Evolutionary conservation across 2,797 vertebrate genomes (phyloP), one percentile per base, ranked within the genome.

Genomic region (Neopelma chrysocephalum): DNA sequence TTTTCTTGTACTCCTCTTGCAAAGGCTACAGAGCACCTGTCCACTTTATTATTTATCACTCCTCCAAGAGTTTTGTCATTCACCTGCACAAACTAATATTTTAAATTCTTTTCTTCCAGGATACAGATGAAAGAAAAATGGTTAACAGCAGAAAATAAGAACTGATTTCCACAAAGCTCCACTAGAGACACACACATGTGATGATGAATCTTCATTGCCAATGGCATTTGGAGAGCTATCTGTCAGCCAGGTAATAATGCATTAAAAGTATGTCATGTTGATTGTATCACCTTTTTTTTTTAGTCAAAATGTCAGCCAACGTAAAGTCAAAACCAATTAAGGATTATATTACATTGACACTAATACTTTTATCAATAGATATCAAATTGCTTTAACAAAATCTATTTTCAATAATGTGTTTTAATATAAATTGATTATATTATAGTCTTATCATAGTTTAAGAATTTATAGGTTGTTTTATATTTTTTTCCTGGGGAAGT

Each of bases 361-460:
- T 86, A 83, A 83, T 32, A 72, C 10, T 65, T 90, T 93, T 65
- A 78, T 86, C 65, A 86, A 93, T 81, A 90, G 36, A 31, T 62
- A 86, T 53, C 38, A 83, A 91, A 58, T 88, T 86, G 27, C 18
- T 82, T 91, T 76, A 40, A 87, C 45, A 91, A 87, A 93, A 93
- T 66, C 57, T 86, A 20, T 84, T 91, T 84, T 81, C 51, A 45
- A 34, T 82, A 72, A 89, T 79, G 16, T 72, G 19, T 70, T 90
- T 76, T 62, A 57, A 82, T 25, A 82, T 9, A 84, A 90, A 89
- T 76, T 79, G 23, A 62, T 91, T 54, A 17, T 75, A 38, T 58
- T 81, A 56, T 29, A 23, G 15, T 75, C 6, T 29, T 51, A 69
- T 66, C 26, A 22, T 9, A 62, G n/a, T 69, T 86, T 47, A 86